A percentile compares a stretch with the other conserved stretches of the same genome.
Conservation (phyloP, 2,113 vertebrate species). For the Microtus oregoni region DNA sequence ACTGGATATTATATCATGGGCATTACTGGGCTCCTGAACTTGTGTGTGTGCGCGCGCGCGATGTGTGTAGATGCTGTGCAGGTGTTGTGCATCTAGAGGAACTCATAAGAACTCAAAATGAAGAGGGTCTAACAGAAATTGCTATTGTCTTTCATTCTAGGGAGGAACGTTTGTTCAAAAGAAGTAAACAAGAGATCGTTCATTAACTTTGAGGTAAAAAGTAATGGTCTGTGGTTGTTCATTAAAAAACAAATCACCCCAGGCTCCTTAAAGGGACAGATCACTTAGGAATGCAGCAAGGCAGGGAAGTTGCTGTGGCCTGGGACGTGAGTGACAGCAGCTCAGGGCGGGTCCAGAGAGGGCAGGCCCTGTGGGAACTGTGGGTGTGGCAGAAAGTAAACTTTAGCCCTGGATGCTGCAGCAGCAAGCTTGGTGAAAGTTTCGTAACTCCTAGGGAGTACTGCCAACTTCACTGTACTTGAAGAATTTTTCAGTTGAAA, state of each 20-base stretch:
- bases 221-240: background rate
- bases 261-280: background rate
- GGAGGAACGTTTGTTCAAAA: background rate
- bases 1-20: background rate
- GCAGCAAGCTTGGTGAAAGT: background rate
- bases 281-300: background rate
- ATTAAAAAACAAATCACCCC: conserved; percentile 26
- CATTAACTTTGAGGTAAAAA: conserved; percentile 21
- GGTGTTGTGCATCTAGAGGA: too few species aligned
- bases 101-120: conserved; percentile 12
- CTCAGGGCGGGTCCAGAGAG: background rate
- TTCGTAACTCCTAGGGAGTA: background rate
- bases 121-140: background rate
- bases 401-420: background rate
- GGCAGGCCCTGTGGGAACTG: background rate
- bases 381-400: background rate
- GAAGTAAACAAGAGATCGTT: background rate
- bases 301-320: background rate
- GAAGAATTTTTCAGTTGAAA: background rate
- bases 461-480: background rate
- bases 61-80: too few species aligned
- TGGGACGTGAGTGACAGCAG: background rate
- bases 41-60: background rate
- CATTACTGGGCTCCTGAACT: background rate
- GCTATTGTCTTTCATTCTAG: background rate